These are phyloP conservation scores for Cantharis lateralis DNA, from an alignment of 2,888 invertebrate species.

Conservation along the genomic window DNA sequence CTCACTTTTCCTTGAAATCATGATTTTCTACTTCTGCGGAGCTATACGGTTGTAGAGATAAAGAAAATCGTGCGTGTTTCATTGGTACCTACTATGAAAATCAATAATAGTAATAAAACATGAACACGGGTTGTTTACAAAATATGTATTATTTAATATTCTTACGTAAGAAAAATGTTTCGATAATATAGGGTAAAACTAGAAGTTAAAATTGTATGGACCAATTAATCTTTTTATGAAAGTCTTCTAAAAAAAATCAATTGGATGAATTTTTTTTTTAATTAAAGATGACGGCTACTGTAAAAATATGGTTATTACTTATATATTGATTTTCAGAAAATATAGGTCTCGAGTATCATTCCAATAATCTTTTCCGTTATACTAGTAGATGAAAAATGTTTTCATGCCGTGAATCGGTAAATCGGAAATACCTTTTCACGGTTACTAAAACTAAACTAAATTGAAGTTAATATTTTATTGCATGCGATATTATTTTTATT, in stretches of 20 bases:
- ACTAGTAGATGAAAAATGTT: neutral
- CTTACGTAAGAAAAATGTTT: neutral
- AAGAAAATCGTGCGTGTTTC: neutral
- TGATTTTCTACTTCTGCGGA: neutral
- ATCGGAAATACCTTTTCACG: neutral
- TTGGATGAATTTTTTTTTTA: neutral
- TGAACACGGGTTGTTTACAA: neutral
- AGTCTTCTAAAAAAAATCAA: neutral
- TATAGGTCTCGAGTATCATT: neutral
- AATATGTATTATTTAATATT: neutral
- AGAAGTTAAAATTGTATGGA: neutral
- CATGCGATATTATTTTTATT: neutral
- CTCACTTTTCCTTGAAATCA: neutral
- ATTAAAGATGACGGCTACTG: neutral
- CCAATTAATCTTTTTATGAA: neutral
- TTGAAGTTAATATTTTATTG: neutral
- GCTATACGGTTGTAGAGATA: neutral
- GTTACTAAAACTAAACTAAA: neutral
- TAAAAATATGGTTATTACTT: neutral
- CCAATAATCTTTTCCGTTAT: neutral
- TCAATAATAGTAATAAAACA: neutral
- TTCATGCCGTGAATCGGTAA: neutral
- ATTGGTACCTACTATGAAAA: neutral
- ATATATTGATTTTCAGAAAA: constrained; percentile 2
- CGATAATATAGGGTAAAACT: neutral